Base-by-base conservation (phyloP, 2,113 vertebrate genomes). In the Notarius quadriscutis region DNA sequence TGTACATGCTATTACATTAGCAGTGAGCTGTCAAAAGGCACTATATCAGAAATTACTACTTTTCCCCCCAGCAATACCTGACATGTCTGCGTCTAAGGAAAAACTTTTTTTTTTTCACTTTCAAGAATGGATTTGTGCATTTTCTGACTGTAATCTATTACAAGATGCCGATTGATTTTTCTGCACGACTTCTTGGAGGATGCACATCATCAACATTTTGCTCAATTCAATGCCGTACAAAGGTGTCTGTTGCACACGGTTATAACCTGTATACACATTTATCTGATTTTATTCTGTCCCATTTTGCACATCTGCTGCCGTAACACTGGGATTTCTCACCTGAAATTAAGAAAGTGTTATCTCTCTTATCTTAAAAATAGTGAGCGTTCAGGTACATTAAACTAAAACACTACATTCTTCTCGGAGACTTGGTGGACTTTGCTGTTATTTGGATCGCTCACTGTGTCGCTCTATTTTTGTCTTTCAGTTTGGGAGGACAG, bases 401-500 rank as follows among this genome's bases (percentile, higher is more conserved):
- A 22, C 9, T 10, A 25, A 2, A 2, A 11, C 63, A n/a, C 69
- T 58, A 1, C 27, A 22, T 48, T 51, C 58, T 12, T 20, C 41
- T 67, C 17, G 60, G 10, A 65, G 81, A 34, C 12, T 0, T 84
- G 82, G 41, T 63, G 60, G 62, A 34, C 22, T 57, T n/a, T 57
- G 50, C 30, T 57, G 11, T 53, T 84, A 53, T 11, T 41, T 55
- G 20, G 18, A 41, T 53, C 11, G 1, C n/a, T 84, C 57, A 85
- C 8, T 78, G 4, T 27, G 34, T 60, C 5, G 51, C 5, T 87
- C n/a, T 27, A 3, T 85, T 89, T 92, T 72, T 93, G 1, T 34
- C 89, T 90, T 90, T 84, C 93, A 99, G 98, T 99, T 96, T 95
- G 98, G 98, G 87, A 97, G 98, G 93, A 99, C 98, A 55, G 98